Percentiles rank a stretch among this genome's conserved stretches.
Conservation (phyloP, 2,797 vertebrate species). For the Semotilus atromaculatus region DNA sequence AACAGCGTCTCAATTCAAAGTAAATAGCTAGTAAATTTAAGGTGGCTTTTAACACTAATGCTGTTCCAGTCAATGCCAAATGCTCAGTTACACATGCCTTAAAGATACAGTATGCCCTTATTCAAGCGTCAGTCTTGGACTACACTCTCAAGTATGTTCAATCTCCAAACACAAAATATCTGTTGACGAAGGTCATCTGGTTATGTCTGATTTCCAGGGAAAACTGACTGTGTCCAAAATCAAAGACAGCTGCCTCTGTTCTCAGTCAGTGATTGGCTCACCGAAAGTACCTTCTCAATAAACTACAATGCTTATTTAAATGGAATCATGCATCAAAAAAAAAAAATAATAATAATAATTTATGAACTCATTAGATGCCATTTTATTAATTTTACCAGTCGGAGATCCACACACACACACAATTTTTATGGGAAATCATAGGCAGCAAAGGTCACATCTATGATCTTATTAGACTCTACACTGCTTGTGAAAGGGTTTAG, state of each 20-base stretch:
- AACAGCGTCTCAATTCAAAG: constrained; percentile 9
- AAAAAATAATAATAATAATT: fast-evolving
- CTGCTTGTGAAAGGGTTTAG: neutral
- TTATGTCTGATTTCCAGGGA: constrained; percentile 20
- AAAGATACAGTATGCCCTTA: constrained; percentile 28
- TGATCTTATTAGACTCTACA: neutral
- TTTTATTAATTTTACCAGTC: neutral
- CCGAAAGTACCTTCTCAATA: neutral
- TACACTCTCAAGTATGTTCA: constrained; percentile 8
- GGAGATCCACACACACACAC: neutral
- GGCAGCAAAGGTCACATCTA: neutral
- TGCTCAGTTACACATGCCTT: constrained; percentile 38
- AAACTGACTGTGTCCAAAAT: constrained; percentile 3
- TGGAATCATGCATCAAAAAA: neutral
- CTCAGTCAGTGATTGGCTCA: neutral
- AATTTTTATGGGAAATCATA: neutral
- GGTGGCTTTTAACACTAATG: constrained; percentile 8
- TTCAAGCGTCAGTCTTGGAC: constrained; percentile 37
- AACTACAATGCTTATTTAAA: neutral
- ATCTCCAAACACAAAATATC: constrained; percentile 27
- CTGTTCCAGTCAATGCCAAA: constrained; percentile 3
- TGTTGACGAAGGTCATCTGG: neutral
- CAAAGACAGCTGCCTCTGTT: neutral
- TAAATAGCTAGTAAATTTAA: neutral
- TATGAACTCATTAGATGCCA: neutral